Evolutionary conservation across 2,888 invertebrate species (phyloP), one percentile per base, ranked within the genome.

Genomic region (Tipula confusa): DNA sequence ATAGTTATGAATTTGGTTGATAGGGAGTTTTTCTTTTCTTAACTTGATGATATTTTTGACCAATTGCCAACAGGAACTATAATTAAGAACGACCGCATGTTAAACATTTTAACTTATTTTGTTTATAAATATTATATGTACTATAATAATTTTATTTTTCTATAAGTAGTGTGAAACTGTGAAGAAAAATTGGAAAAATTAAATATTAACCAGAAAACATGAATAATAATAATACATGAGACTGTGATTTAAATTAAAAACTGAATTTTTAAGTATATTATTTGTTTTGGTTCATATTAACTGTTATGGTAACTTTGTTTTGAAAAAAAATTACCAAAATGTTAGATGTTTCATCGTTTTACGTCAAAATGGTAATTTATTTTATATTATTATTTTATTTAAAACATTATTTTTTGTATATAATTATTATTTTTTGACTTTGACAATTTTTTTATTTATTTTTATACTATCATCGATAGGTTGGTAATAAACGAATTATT

Each of bases 321-420:
- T 18, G 9, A 79, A 38, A 83, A 48, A 48, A 48, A 43, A 83
- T 48, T 48, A 28, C 48, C 38, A 83, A 83, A 79, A 83, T 83
- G 83, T 83, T 83, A 79, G 83, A 83, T 79, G 38, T 38, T 79
- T 83, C 83, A 79, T 83, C 83, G 24, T 83, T 83, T 83, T 83
- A 79, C 43, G 29, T 33, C 6, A 79, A 79, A 79, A 83, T 83
- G 83, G 83, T 83, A 83, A 83, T 79, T 33, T 79, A 83, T 48
- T 82, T 29, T 29, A 33, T 33, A 36, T 80, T 80, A 29, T 82
- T 43, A 15, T 82, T 82, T 82, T 29, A 80, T 80, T 29, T 80
- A 15, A n/a, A n/a, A n/a, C n/a, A n/a, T n/a, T n/a, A n/a, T n/a
- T n/a, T n/a, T n/a, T n/a, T n/a, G n/a, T n/a, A n/a, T 43, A n/a